Evolutionary conservation across 53 echinoderm and acorn worm species (phyloP).

Genomic region (Echinometra lucunter): DNA sequence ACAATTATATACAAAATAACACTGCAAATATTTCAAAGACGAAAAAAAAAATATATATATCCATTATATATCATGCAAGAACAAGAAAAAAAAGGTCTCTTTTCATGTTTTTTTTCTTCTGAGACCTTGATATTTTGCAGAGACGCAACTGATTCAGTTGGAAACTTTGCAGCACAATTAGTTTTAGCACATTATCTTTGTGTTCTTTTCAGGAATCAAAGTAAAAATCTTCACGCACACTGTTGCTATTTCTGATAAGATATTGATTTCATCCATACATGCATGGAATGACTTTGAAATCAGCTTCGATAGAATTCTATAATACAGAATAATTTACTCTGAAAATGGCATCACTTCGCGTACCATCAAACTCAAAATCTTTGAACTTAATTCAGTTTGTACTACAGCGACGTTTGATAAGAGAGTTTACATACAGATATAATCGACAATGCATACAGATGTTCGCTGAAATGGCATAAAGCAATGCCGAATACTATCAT

Average conservation of each 20-base stretch:
- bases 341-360: neutral
- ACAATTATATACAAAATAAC: neutral
- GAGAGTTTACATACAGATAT: neutral
- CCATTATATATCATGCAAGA: neutral
- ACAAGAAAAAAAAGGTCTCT: neutral
- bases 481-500: neutral
- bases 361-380: neutral
- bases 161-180: neutral
- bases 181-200: neutral
- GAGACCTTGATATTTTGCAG: neutral
- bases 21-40: neutral
- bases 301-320: neutral
- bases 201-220: neutral
- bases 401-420: neutral
- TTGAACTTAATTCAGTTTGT: neutral
- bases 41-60: neutral
- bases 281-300: constrained; percentile 7
- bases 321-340: neutral
- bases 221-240: no score
- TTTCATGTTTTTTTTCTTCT: neutral
- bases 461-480: neutral
- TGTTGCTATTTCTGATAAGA: neutral
- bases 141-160: no score
- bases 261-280: neutral
- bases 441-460: neutral